Conservation (phyloP, 2,888 invertebrate species). For the Conistra vaccinii region DNA sequence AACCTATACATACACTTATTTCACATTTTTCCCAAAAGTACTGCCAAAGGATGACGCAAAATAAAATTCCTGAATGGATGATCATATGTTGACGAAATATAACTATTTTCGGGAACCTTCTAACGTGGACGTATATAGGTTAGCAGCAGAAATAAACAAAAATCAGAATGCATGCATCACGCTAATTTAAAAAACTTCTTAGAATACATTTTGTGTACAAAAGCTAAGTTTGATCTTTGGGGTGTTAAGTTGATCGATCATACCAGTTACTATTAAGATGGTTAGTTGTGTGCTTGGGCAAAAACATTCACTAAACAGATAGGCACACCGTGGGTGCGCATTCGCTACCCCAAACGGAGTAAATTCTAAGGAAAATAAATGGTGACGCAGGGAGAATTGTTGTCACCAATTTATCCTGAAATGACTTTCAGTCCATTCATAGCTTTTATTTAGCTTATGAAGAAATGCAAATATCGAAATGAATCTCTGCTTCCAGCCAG, state of each 20-base stretch:
- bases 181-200: slow-evolving; percentile 51
- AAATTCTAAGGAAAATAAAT: slow-evolving; percentile 12
- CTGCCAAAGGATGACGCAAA: slow-evolving; percentile 51
- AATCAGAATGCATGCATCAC: slow-evolving; percentile 56
- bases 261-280: neutral
- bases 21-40: slow-evolving; percentile 12
- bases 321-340: neutral
- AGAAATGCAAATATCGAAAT: neutral
- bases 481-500: neutral
- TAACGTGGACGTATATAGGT: slow-evolving; percentile 57
- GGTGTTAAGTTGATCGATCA: slow-evolving; percentile 1
- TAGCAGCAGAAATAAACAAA: slow-evolving; percentile 62
- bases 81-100: slow-evolving; percentile 62
- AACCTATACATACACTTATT: slow-evolving; percentile 20
- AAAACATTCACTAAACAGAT: neutral
- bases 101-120: slow-evolving; percentile 59
- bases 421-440: slow-evolving; percentile 11
- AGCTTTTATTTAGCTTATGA: neutral
- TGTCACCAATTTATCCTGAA: slow-evolving; percentile 12
- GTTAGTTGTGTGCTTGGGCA: neutral
- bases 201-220: slow-evolving; percentile 37
- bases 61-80: slow-evolving; percentile 56
- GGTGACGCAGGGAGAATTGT: slow-evolving; percentile 25
- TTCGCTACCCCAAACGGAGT: neutral
- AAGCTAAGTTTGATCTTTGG: slow-evolving; percentile 31